A percentile compares a stretch with the other conserved stretches of the same genome.
Evolutionary conservation across 2,888 invertebrate genomes (phyloP).

Genomic region (Hemicrepidius hirtus): DNA sequence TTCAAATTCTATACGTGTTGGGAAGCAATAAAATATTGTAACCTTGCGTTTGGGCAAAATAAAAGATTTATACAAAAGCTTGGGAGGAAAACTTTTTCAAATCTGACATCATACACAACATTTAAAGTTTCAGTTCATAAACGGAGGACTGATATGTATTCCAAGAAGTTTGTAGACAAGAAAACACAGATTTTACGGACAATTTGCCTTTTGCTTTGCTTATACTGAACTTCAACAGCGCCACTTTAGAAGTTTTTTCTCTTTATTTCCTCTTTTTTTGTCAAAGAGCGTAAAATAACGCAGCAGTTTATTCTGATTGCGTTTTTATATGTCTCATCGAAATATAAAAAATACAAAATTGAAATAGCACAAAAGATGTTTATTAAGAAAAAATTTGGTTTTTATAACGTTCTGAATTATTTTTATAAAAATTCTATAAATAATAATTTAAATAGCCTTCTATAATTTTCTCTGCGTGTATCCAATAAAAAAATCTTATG

Average conservation of each 20-base stretch:
- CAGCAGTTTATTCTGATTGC: conserved; percentile 16
- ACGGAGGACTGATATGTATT: conserved; percentile 41
- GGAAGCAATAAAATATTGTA: too few relatives aligned
- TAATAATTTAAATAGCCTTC: not conserved
- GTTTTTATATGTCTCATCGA: conserved; percentile 6
- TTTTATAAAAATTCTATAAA: not conserved
- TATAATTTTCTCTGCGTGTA: conserved; percentile 14
- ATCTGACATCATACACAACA: conserved; percentile 39
- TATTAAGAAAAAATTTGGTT: conserved; percentile 3
- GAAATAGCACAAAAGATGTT: not conserved
- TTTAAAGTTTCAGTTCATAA: conserved; percentile 49
- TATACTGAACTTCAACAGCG: conserved; percentile 34
- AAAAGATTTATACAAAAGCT: conserved; percentile 33
- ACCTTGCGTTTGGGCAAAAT: too few relatives aligned
- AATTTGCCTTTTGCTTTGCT: conserved; percentile 56
- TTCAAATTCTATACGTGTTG: too few relatives aligned
- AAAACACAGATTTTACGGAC: conserved; percentile 59
- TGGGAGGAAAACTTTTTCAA: conserved; percentile 33
- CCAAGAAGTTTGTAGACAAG: conserved; percentile 47
- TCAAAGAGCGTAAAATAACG: conserved; percentile 12
- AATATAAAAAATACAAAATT: not conserved
- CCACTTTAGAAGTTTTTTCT: conserved; percentile 9
- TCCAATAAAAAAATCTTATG: conserved; percentile 39
- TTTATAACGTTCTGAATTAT: too few relatives aligned
- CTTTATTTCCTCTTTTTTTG: conserved; percentile 26